Base-by-base conservation (phyloP, 2,888 invertebrate genomes). In the Pteria penguin region DNA sequence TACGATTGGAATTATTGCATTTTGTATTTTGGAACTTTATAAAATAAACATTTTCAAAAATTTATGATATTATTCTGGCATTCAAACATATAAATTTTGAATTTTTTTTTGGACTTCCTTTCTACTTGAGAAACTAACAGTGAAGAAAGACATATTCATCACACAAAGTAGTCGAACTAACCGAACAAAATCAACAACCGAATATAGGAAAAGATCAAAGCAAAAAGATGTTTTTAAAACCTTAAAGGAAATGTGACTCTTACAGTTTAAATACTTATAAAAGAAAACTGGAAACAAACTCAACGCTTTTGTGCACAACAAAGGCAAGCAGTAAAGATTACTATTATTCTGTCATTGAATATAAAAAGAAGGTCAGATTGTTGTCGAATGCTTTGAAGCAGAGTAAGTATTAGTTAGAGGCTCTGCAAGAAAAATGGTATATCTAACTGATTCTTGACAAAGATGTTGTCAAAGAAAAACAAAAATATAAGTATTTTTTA, bases 191-290 rank as follows among this genome's bases (percentile, higher is more conserved):
- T 52, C 58, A 73, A 52, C 52, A 24, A 22, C 54, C 55, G 3
- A 68, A 62, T 62, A 68, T 68, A 54, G 69, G 69, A 69, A 33
- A 69, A 14, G 52, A 66, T 60, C 66, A 54, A 31, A 36, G 45
- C 36, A 52, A 67, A 24, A 60, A 60, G 14, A 18, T 0, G 31
- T 29, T 33, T 11, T 11, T 24, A 60, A 18, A 26, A 24, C 31
- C 24, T 32, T 8, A 62, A 62, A 5, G 2, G 31, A 62, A 31
- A 24, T 32, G 14, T 29, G 62, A 31, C 31, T 32, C 11, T 27
- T 31, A 62, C 31, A 24, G 33, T n/a, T 24, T 32, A 32, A 36
- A 33, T 0, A n/a, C n/a, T n/a, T n/a, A n/a, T n/a, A 22, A 63
- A 31, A 63, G 33, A 31, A 2, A 63, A 60, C 26, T 24, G 0